Evolutionary conservation across 1,140 invertebrate species (phyloP).

Genomic region (Sinonovacula constricta): DNA sequence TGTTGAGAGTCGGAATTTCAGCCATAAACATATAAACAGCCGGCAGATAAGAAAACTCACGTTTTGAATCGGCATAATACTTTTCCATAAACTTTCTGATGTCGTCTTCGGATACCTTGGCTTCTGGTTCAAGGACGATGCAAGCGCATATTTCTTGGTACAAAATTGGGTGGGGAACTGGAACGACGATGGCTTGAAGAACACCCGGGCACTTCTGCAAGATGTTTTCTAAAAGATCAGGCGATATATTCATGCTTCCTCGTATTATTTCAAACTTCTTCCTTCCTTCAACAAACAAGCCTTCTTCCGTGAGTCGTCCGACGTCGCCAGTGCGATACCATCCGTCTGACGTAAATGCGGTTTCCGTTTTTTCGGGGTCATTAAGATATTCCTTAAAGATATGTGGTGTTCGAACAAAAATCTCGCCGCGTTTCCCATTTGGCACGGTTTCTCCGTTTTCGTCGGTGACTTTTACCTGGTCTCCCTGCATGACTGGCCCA

Average conservation of each 20-base stretch:
- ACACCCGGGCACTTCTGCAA: constrained; percentile 9
- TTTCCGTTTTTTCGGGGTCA: constrained; percentile 75
- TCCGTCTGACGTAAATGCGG: constrained; percentile 77
- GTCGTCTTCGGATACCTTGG: not conserved
- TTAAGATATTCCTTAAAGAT: constrained; percentile 85
- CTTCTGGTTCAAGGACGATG: not conserved
- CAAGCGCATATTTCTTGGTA: constrained; percentile 25
- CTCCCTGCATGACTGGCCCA: not conserved
- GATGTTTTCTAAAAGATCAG: constrained; percentile 19
- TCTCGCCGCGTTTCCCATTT: constrained; percentile 18
- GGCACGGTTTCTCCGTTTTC: constrained; percentile 9
- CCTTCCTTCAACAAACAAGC: constrained; percentile 32
- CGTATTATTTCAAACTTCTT: constrained; percentile 40
- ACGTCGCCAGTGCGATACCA: constrained; percentile 78
- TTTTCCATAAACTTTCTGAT: not conserved
- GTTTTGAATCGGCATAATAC: not conserved
- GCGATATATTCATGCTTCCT: constrained; percentile 34
- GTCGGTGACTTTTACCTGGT: constrained; percentile 45
- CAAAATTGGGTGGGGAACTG: constrained; percentile 29
- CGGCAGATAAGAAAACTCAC: not conserved
- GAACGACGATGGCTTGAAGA: constrained; percentile 20
- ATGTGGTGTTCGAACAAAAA: not conserved
- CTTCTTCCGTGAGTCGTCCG: constrained; percentile 60
- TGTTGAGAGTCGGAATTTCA: not conserved
- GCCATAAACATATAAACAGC: constrained; percentile 14